Percentiles rank a stretch among this genome's conserved stretches.
Evolutionary conservation across 2,797 vertebrate species (phyloP).

Genomic region (Oreochromis mossambicus): DNA sequence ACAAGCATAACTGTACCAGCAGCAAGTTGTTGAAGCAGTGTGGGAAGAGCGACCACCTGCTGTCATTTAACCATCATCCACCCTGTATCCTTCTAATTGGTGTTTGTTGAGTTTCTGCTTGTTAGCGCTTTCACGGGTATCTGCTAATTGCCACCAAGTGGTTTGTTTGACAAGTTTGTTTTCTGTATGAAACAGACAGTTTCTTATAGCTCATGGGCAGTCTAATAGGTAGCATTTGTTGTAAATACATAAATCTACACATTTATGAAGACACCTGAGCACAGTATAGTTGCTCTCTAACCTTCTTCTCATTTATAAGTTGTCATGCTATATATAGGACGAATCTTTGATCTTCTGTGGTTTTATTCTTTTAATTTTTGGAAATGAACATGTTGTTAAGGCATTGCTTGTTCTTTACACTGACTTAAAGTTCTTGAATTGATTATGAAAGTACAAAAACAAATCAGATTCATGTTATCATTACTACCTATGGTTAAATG

Average conservation of each 20-base stretch:
- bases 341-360: not conserved
- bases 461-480: not conserved
- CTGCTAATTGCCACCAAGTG: not conserved
- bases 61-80: not conserved
- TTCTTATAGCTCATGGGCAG: not conserved
- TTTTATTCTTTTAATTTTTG: not conserved
- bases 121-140: not conserved
- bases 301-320: not conserved
- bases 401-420: not conserved
- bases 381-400: not conserved
- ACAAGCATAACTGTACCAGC: not conserved
- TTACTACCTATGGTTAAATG: not conserved
- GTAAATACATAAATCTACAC: not conserved
- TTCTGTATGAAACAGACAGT: not conserved
- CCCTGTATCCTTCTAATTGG: not conserved
- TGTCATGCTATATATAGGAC: not conserved
- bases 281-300: not conserved
- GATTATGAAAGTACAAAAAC: not conserved
- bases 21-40: not conserved
- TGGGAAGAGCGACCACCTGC: not conserved
- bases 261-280: not conserved
- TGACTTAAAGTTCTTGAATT: not conserved
- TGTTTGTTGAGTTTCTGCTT: conserved; percentile 8
- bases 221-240: not conserved
- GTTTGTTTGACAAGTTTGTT: not conserved